Conservation (phyloP, 2,113 vertebrate genomes). For the Origma solitaria region DNA sequence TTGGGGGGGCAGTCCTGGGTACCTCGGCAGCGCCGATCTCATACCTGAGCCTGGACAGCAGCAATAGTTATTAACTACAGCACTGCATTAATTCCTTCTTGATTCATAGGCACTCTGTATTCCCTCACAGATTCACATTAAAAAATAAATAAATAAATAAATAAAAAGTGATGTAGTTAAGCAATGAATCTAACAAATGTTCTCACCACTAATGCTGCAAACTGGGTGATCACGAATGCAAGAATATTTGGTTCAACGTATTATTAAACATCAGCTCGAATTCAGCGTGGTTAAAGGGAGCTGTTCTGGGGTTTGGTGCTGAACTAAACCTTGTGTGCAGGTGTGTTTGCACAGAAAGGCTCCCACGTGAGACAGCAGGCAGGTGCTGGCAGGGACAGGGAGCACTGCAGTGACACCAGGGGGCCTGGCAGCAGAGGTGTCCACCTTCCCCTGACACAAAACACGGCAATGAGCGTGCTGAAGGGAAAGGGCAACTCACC, state of each 20-base stretch:
- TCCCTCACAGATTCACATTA: neutral
- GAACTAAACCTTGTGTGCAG: neutral
- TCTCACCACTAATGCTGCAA: neutral
- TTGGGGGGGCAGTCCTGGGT: neutral
- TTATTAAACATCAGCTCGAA: neutral
- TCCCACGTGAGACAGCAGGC: neutral
- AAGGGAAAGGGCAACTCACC: neutral
- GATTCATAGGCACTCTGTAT: neutral
- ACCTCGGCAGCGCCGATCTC: neutral
- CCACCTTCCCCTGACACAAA: no score
- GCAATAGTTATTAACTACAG: neutral
- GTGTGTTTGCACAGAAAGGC: neutral
- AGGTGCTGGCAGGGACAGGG: neutral
- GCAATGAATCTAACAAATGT: neutral
- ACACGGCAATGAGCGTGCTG: neutral
- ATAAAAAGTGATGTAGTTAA: neutral
- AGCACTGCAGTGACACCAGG: rapidly evolving
- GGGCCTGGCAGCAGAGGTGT: neutral
- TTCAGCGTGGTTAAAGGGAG: neutral
- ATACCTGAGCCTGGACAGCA: rapidly evolving
- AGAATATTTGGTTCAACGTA: neutral
- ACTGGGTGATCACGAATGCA: neutral
- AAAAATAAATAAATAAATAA: neutral
- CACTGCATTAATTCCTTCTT: neutral
- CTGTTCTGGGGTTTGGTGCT: neutral